Conservation (phyloP, 1,140 invertebrate genomes). For the Scaptomyza montana region DNA sequence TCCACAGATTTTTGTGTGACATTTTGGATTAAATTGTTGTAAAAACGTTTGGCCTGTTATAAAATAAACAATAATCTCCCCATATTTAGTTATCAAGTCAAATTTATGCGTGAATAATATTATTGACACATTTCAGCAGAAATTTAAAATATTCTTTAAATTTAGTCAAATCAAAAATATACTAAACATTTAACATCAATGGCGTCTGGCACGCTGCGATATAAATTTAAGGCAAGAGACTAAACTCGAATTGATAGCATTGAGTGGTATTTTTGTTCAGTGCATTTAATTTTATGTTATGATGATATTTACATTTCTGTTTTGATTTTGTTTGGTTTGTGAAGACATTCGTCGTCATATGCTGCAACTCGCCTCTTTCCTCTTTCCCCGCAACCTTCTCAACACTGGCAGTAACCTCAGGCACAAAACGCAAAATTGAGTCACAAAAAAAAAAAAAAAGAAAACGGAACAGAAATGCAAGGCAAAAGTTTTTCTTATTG, state of each 20-base stretch:
- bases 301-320: constrained; percentile 38
- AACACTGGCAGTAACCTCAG: constrained; percentile 10
- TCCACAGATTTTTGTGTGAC: not conserved
- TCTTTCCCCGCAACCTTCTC: not conserved
- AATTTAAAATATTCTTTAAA: not conserved
- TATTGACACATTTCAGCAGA: not conserved
- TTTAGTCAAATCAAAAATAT: not conserved
- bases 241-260: too few relatives aligned
- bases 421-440: constrained; percentile 39
- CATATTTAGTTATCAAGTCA: not conserved
- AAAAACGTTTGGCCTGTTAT: not conserved
- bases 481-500: constrained; percentile 45
- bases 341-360: constrained; percentile 46
- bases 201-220: too few relatives aligned
- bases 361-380: too few relatives aligned
- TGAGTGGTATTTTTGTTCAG: constrained; percentile 12
- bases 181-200: not conserved
- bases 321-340: constrained; percentile 58
- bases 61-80: not conserved
- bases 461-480: constrained; percentile 32
- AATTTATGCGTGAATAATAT: not conserved
- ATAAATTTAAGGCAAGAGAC: not conserved
- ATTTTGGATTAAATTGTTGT: constrained; percentile 2
- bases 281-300: constrained; percentile 25
- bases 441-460: constrained; percentile 5